phyloP scores from a whole-genome alignment of 92 coral and sea anemone genomes.

The Anthopleura xanthogrammica region DNA sequence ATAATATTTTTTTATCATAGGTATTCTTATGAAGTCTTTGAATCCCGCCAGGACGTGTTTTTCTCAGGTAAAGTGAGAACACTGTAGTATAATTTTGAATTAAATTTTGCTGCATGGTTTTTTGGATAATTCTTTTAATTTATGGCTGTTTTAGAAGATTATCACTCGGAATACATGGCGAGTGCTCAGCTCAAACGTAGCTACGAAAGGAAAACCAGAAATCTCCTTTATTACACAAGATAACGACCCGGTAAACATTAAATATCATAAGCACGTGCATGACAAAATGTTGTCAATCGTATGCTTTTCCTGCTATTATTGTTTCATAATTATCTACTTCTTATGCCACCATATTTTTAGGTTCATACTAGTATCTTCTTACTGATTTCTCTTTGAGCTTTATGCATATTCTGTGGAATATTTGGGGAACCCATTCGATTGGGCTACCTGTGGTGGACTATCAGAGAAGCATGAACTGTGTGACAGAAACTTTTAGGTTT shows the following conservation, averaged over 20 bases:
- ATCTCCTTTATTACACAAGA: conserved; percentile 19
- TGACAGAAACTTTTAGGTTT: too few relatives aligned
- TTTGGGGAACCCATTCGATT: background rate
- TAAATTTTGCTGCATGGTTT: background rate
- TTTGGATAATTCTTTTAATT: background rate
- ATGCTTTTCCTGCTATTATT: background rate
- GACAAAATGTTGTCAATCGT: too few relatives aligned
- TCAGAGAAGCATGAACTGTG: too few relatives aligned
- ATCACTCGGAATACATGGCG: conserved; percentile 1
- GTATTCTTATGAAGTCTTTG: conserved; percentile 3
- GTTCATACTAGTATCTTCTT: too few relatives aligned
- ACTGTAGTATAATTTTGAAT: too few relatives aligned
- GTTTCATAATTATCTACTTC: too few relatives aligned
- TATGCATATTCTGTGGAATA: too few relatives aligned
- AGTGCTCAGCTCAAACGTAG: conserved; percentile 17
- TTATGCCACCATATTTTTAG: too few relatives aligned
- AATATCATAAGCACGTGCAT: background rate
- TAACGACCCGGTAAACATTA: conserved; percentile 38
- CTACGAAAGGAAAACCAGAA: conserved; percentile 1
- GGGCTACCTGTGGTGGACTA: conserved; percentile 12
- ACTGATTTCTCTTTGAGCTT: background rate
- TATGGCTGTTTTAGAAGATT: background rate
- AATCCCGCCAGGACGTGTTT: conserved; percentile 1
- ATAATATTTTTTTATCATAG: conserved; percentile 1
- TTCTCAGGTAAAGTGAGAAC: background rate